Evolutionary conservation across 2,888 invertebrate genomes (phyloP).

Genomic region (Adelognathus sp.): DNA sequence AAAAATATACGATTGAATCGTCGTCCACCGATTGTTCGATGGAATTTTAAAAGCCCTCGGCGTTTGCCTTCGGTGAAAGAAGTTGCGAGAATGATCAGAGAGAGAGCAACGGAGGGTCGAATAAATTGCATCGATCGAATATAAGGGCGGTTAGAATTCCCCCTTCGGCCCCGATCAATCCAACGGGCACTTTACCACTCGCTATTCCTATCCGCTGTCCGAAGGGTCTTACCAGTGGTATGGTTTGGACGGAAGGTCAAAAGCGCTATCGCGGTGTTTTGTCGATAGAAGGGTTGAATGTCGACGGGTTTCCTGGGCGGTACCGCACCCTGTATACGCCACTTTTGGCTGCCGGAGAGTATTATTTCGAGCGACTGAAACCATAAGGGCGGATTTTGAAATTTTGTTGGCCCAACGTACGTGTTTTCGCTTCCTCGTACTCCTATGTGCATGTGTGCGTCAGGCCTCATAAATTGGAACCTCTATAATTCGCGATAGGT

Average conservation of each 20-base stretch:
- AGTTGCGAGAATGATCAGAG: constrained; percentile 59
- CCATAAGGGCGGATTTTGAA: background rate
- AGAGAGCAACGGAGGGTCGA: constrained; percentile 48
- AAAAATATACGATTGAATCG: constrained; percentile 9
- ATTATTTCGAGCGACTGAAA: background rate
- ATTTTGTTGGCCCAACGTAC: too few relatives aligned
- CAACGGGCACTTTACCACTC: constrained; percentile 12
- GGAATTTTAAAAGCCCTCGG: constrained; percentile 11
- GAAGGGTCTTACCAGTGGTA: constrained; percentile 16
- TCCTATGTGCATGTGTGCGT: too few relatives aligned
- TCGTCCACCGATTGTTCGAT: constrained; percentile 26
- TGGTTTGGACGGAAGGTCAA: constrained; percentile 44
- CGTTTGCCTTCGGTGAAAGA: constrained; percentile 46
- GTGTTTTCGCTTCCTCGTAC: too few relatives aligned
- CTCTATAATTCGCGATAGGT: too few relatives aligned
- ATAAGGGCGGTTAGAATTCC: background rate
- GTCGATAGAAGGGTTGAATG: constrained; percentile 27
- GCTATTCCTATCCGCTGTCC: constrained; percentile 14
- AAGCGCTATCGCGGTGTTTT: constrained; percentile 45
- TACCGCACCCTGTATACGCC: constrained; percentile 40
- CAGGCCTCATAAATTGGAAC: too few relatives aligned
- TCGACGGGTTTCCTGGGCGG: constrained; percentile 49
- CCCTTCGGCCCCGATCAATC: constrained; percentile 25
- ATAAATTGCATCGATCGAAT: constrained; percentile 52
- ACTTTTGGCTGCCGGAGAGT: constrained; percentile 1